Conservation (phyloP, 2,113 vertebrate species). For the Urocolius indicus region DNA sequence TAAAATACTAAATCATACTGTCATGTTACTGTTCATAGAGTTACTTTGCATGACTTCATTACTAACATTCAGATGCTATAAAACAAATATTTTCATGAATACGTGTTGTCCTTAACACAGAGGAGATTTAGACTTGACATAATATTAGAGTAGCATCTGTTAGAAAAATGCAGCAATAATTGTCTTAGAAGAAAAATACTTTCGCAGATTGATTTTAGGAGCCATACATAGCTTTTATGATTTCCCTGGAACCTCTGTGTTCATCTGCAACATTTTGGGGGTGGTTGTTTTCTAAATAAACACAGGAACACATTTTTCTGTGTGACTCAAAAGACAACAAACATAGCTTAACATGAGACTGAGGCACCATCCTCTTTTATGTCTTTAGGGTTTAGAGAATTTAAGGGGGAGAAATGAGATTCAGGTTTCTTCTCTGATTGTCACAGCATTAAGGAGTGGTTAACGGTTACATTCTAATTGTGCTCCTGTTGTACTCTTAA, state of each 20-base stretch:
- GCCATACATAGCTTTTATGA: neutral
- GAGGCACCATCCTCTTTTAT: accelerated
- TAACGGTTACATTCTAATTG: neutral
- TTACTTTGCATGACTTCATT: neutral
- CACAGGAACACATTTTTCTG: neutral
- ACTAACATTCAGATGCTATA: neutral
- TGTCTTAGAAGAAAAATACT: neutral
- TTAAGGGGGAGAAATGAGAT: neutral
- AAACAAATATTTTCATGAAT: neutral
- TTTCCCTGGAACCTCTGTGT: neutral
- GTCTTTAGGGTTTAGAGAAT: neutral
- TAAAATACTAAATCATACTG: neutral
- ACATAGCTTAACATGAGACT: neutral
- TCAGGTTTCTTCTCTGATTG: neutral
- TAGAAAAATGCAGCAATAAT: neutral
- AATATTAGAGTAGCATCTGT: neutral
- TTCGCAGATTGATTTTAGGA: neutral
- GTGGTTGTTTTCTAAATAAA: neutral
- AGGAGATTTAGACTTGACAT: neutral
- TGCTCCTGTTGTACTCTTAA: neutral
- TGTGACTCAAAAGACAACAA: neutral
- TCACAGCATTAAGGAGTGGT: neutral
- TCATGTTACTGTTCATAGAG: neutral
- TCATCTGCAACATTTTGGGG: neutral
- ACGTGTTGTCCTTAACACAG: neutral